A percentile compares a stretch with the other conserved stretches of the same genome.
phyloP scores from a whole-genome alignment of 2,113 vertebrate species.

The Cebus imitator region DNA sequence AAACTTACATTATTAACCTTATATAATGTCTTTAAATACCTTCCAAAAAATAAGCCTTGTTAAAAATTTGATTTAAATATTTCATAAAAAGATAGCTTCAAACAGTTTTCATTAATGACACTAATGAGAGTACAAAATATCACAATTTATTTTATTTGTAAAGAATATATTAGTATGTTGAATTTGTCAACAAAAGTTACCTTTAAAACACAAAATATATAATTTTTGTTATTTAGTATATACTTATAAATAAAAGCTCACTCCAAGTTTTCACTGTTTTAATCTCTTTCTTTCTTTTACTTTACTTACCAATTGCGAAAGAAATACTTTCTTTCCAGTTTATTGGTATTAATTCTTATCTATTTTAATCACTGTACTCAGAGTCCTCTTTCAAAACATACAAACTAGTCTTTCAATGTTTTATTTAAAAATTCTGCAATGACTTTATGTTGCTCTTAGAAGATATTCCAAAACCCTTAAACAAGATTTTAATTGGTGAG shows the following conservation, averaged over 20 bases:
- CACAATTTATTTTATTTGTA: background rate
- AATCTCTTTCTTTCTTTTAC: background rate
- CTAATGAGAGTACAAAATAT: background rate
- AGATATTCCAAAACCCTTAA: background rate
- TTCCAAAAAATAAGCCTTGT: background rate
- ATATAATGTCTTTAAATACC: background rate
- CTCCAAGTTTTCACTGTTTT: background rate
- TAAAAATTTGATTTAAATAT: background rate
- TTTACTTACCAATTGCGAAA: background rate
- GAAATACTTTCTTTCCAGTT: background rate
- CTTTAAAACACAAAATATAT: background rate
- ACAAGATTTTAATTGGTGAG: background rate
- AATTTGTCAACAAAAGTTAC: background rate
- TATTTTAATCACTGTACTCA: background rate
- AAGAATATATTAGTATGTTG: background rate
- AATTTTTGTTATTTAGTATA: background rate
- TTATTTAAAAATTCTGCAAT: background rate
- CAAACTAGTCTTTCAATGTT: background rate
- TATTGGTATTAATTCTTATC: background rate
- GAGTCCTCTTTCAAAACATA: background rate
- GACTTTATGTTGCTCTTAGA: background rate
- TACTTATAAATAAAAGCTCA: background rate
- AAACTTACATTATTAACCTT: background rate
- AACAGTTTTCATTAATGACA: background rate
- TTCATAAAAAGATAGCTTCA: background rate